phyloP scores from a whole-genome alignment of 2,797 vertebrate genomes.

The Emydoidea blandingii region DNA sequence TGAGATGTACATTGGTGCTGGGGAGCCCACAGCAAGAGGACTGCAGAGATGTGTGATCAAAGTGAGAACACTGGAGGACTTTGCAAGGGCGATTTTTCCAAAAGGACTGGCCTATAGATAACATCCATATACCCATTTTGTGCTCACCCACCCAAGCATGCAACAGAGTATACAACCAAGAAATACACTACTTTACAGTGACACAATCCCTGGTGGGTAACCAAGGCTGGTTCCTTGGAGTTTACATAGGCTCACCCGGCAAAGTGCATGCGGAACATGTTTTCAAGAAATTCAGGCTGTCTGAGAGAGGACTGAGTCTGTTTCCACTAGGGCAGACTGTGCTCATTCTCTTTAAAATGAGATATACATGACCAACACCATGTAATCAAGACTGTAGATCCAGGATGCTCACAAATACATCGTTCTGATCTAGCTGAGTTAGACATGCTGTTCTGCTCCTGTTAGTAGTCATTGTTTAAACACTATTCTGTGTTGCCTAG shows the following conservation, averaged over 20 bases:
- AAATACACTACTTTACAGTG: neutral
- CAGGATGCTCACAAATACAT: neutral
- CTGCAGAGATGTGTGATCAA: neutral
- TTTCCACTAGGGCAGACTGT: neutral
- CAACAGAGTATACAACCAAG: no score
- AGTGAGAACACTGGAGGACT: neutral
- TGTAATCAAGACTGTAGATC: neutral
- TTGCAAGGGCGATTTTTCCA: neutral
- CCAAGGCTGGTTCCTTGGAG: neutral
- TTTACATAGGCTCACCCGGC: neutral
- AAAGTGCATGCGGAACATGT: neutral
- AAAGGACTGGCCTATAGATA: neutral
- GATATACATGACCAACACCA: neutral
- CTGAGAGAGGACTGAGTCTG: neutral
- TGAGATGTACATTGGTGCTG: neutral
- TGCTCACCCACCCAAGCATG: neutral
- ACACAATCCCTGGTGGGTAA: neutral
- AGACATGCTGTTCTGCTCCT: neutral
- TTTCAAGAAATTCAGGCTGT: neutral
- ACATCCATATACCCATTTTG: neutral
- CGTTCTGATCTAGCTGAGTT: neutral
- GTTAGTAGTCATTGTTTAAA: neutral
- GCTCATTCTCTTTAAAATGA: neutral
- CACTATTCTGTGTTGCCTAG: neutral
- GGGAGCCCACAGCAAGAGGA: neutral